Percentiles rank a stretch among this genome's conserved stretches.
phyloP scores from a whole-genome alignment of 2,113 vertebrate genomes.

The Puma concolor region DNA sequence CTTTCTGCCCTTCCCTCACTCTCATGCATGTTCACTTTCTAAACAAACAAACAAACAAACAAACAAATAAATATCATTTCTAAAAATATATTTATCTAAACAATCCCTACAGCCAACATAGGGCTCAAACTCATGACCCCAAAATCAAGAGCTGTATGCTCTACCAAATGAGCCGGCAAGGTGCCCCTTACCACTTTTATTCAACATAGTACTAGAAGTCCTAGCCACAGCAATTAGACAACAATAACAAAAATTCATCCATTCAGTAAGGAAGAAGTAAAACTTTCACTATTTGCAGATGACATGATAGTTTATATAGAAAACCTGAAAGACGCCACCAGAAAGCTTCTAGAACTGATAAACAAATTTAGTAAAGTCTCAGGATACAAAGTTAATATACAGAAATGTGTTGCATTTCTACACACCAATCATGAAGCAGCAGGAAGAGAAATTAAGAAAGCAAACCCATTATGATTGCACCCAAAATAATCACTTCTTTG shows the following conservation, averaged over 20 bases:
- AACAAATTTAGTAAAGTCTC: neutral
- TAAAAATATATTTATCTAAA: neutral
- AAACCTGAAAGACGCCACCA: neutral
- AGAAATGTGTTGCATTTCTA: neutral
- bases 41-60: neutral
- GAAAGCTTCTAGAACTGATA: neutral
- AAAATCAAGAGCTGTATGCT: neutral
- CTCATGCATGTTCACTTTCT: neutral
- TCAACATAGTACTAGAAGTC: neutral
- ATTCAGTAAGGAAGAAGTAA: neutral
- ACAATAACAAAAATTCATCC: neutral
- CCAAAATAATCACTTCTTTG: no score
- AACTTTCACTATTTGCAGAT: neutral
- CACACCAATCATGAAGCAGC: neutral
- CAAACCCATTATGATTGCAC: neutral
- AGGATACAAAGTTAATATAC: neutral
- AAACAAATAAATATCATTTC: neutral
- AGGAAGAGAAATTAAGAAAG: neutral
- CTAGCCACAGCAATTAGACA: neutral
- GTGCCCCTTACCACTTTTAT: neutral
- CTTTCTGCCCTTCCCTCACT: neutral
- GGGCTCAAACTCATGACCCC: neutral
- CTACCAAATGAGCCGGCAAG: neutral
- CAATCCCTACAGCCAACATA: neutral
- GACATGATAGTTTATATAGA: neutral